Conservation (phyloP, 2,113 vertebrate genomes). For the Hyaena hyaena region DNA sequence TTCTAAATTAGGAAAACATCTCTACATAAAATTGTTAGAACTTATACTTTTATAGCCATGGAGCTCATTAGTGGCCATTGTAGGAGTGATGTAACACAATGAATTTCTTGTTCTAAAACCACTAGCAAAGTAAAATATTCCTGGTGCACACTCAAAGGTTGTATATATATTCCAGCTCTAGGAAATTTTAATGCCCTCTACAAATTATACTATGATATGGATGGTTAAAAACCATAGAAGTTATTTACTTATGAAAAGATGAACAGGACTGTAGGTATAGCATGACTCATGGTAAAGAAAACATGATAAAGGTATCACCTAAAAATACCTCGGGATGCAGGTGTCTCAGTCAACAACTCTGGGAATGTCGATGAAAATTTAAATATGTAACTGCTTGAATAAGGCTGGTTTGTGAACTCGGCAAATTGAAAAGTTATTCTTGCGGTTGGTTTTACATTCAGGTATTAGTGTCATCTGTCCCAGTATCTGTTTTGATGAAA, state of each 20-base stretch:
- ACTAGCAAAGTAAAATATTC: background rate
- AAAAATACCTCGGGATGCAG: background rate
- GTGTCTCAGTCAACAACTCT: background rate
- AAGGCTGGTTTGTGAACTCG: background rate
- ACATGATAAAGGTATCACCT: background rate
- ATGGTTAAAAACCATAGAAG: background rate
- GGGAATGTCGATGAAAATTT: background rate
- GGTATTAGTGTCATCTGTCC: background rate
- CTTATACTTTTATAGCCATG: background rate
- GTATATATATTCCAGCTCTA: background rate
- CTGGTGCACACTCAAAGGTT: background rate
- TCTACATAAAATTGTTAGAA: slow-evolving; percentile 49
- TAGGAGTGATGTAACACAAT: background rate
- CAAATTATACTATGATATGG: background rate
- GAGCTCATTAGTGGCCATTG: background rate
- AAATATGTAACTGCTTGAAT: background rate
- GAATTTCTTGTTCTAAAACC: background rate
- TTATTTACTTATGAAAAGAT: background rate
- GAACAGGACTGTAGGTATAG: background rate
- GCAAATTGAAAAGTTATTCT: background rate
- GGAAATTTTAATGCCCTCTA: background rate
- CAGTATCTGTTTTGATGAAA: background rate
- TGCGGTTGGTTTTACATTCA: background rate
- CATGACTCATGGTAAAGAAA: background rate
- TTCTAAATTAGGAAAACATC: slow-evolving; percentile 39